phyloP scores from a whole-genome alignment of 2,797 vertebrate species.

The Melanotaenia trifasciata region DNA sequence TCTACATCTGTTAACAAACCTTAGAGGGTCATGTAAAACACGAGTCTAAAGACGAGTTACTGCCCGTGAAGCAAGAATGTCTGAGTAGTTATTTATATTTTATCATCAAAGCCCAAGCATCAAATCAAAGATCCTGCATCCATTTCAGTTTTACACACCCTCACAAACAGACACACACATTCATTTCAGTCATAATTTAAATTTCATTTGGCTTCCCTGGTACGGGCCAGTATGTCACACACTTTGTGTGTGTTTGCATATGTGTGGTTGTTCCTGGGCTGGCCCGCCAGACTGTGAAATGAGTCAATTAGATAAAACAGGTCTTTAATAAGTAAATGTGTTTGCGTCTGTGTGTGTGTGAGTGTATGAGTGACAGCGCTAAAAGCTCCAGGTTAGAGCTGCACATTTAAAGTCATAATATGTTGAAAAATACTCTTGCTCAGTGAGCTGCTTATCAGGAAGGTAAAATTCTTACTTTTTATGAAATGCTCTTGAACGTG shows the following conservation, averaged over 20 bases:
- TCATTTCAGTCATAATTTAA: constrained; percentile 13
- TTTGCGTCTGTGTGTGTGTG: constrained; percentile 17
- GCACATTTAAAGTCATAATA: constrained; percentile 10
- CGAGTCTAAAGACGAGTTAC: neutral
- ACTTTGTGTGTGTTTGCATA: constrained; percentile 35
- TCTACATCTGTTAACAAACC: neutral
- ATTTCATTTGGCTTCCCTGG: constrained; percentile 22
- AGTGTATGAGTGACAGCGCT: neutral
- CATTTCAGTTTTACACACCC: constrained; percentile 9
- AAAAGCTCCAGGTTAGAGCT: constrained; percentile 6
- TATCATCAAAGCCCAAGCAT: neutral
- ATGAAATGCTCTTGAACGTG: neutral
- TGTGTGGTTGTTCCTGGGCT: constrained; percentile 35
- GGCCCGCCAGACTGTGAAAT: constrained; percentile 80
- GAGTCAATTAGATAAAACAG: constrained; percentile 76
- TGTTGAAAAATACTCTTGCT: neutral
- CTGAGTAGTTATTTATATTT: constrained; percentile 1
- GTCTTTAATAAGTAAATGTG: constrained; percentile 74
- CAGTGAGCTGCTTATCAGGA: too few relatives aligned
- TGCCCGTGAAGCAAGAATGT: neutral
- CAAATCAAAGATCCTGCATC: constrained; percentile 1
- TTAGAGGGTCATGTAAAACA: neutral
- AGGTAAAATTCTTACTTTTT: too few relatives aligned
- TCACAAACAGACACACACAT: neutral
- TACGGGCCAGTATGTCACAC: neutral